phyloP scores from a whole-genome alignment of 2,888 invertebrate genomes.

The Rhagonycha fulva region DNA sequence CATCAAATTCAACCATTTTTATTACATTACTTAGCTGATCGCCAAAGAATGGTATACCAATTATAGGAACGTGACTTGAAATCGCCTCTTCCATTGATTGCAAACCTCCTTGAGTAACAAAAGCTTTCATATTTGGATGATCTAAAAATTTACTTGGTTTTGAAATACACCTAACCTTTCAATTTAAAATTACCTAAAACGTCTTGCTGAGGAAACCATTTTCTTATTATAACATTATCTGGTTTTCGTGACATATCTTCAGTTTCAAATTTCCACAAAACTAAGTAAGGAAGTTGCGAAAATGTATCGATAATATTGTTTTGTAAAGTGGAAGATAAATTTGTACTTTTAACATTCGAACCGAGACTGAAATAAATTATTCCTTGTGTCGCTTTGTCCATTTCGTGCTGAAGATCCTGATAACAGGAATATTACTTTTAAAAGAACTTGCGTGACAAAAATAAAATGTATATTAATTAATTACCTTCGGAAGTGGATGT shows the following conservation, averaged over 20 bases:
- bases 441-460: neutral
- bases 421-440: conserved; percentile 7
- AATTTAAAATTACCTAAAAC: conserved; percentile 48
- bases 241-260: conserved; percentile 48
- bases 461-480: conserved; percentile 8
- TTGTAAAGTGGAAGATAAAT: conserved; percentile 45
- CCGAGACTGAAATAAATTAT: conserved; percentile 55
- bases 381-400: conserved; percentile 50
- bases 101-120: conserved; percentile 40
- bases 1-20: conserved; percentile 34
- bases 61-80: conserved; percentile 39
- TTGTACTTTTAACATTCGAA: conserved; percentile 49
- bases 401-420: conserved; percentile 47
- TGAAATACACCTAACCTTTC: neutral
- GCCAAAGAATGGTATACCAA: conserved; percentile 40
- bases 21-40: conserved; percentile 40
- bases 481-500: conserved; percentile 44
- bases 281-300: conserved; percentile 50
- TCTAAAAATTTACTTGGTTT: conserved; percentile 12
- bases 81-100: conserved; percentile 39
- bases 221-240: conserved; percentile 50
- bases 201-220: conserved; percentile 58
- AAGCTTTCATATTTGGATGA: conserved; percentile 34
- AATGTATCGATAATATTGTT: conserved; percentile 49
- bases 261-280: conserved; percentile 56